Evolutionary conservation across 2,113 vertebrate species (phyloP).

Genomic region (Rhinoptilus africanus): DNA sequence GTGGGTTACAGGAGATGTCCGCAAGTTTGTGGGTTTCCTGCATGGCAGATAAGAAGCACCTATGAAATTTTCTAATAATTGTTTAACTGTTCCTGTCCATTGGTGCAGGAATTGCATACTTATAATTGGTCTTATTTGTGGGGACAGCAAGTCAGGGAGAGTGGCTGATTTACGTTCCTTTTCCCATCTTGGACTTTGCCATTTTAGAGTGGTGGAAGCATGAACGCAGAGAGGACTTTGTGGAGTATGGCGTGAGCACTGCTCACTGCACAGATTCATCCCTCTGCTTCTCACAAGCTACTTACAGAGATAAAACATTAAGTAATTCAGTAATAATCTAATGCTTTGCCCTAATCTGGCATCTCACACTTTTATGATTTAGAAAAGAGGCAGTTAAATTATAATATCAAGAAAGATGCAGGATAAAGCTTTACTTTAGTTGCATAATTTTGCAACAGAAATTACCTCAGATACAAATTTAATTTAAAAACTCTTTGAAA

Average conservation of each 20-base stretch:
- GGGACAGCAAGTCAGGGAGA: not conserved
- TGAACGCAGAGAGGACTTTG: not conserved
- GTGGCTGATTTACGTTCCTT: not conserved
- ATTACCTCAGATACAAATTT: slow-evolving; percentile 78
- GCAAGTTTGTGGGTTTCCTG: not conserved
- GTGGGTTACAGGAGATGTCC: fast-evolving
- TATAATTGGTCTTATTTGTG: not conserved
- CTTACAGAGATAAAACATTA: not conserved
- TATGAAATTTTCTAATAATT: not conserved
- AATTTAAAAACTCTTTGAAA: slow-evolving; percentile 79
- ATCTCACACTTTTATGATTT: slow-evolving; percentile 46
- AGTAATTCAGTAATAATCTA: slow-evolving; percentile 31
- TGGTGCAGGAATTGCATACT: not conserved
- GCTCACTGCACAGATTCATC: not conserved
- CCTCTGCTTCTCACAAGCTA: not conserved
- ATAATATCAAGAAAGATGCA: slow-evolving; percentile 62
- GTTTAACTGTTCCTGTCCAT: not conserved
- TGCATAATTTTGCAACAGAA: slow-evolving; percentile 73
- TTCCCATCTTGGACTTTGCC: not conserved
- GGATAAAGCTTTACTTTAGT: slow-evolving; percentile 53
- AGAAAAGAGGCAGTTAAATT: slow-evolving; percentile 69
- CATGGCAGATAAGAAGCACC: not conserved
- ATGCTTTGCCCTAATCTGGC: slow-evolving; percentile 37
- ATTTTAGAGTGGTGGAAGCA: fast-evolving
- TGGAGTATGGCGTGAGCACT: not conserved